Conservation (phyloP, 2,113 vertebrate species). For the Polypterus bichir region DNA sequence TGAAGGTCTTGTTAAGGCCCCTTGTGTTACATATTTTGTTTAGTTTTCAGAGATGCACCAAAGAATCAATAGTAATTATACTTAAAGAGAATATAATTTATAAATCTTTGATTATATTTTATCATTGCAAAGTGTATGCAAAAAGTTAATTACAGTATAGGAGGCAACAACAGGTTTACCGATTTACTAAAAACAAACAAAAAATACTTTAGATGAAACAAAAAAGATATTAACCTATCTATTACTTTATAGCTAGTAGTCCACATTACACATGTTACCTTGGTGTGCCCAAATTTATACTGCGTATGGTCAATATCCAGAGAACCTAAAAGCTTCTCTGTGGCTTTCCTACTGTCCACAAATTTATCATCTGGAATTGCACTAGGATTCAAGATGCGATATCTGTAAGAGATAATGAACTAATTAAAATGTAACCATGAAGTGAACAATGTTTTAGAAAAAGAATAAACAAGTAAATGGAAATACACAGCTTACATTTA, state of each 20-base stretch:
- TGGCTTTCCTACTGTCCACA: conserved; percentile 77
- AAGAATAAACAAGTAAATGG: no score
- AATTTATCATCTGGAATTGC: conserved; percentile 85
- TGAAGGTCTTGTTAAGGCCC: neutral
- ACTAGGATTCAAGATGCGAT: conserved; percentile 80
- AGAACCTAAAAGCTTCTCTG: conserved; percentile 60
- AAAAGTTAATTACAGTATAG: no score
- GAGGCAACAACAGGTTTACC: neutral
- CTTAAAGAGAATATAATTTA: no score
- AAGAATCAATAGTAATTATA: no score
- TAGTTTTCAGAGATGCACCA: no score
- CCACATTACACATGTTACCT: conserved; percentile 35
- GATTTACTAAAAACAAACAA: neutral
- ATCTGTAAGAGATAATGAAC: conserved; percentile 38
- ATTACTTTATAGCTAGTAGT: neutral
- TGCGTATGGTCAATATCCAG: conserved; percentile 63
- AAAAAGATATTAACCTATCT: neutral
- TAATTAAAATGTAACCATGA: no score
- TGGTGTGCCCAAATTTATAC: conserved; percentile 70
- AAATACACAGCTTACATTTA: no score
- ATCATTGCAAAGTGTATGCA: no score
- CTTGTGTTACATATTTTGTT: no score
- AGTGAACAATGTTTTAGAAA: no score
- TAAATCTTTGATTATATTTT: no score
- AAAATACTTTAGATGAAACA: neutral